Evolutionary conservation across 64 coral and sea anemone genomes (phyloP), one percentile per base, ranked within the genome.

Genomic region (Acropora tenuis): DNA sequence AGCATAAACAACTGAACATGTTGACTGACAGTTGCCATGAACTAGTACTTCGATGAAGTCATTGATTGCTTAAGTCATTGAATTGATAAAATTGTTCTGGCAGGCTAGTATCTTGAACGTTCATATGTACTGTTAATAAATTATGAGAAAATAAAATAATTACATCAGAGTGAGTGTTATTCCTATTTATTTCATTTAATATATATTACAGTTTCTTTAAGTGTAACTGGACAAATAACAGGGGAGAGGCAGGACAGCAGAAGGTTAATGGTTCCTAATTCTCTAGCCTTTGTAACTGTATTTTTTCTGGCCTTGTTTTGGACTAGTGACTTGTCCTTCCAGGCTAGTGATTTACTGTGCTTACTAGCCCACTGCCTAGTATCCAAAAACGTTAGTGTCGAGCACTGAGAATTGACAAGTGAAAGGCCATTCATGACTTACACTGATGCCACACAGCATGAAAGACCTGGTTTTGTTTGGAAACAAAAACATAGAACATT

Each of bases 11-110:
- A 72, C 68, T 50, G 8, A 30, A 61, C 58, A 61, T 61, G 58
- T 61, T 61, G 58, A 61, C 79, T 82, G 79, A 30, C 79, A 82
- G 79, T 82, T 82, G 79, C 79, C 49, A 82, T 82, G 79, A 82
- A 82, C 79, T 82, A 82, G 20, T 82, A 48, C 79, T 82, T 82
- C 68, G 40, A 72, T 72, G 68, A 72, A 72, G 68, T 72, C 68
- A 72, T 72, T 72, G 68, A 61, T 55, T 55, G 52, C 65, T 68
- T 68, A 68, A 68, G 65, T 68, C 65, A 68, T 68, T 68, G 65
- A 68, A 72, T 72, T 72, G 68, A 72, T 72, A 72, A 72, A 72
- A 72, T 72, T 72, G 68, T 72, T 72, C 58, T 11, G 58, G 58
- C 58, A 61, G 58, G 58, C 58, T 61, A 61, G 58, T 61, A 61